Evolutionary conservation across 2,797 vertebrate genomes (phyloP), one percentile per base, ranked within the genome.

Genomic region (Lindbergichthys nudifrons): DNA sequence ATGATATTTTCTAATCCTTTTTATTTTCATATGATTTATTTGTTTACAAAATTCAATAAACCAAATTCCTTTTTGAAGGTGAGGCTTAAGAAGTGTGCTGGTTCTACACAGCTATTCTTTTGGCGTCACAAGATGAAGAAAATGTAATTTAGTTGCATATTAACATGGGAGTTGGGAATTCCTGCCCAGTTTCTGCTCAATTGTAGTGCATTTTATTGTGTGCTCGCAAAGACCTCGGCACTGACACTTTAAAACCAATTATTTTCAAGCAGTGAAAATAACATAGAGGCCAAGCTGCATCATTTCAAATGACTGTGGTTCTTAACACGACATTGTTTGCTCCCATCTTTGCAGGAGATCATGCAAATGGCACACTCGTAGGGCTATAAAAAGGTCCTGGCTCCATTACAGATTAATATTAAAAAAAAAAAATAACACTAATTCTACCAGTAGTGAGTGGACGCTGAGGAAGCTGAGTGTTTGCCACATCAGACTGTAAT

Each of bases 121-220:
- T 60, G 45, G 64, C 52, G 76, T 59, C 18, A 2, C 3, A 6
- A 73, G 71, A 81, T 65, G 65, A 83, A 73, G 42, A 68, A 84
- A 81, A 75, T 83, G 19, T 68, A 76, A 75, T 91, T 89, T 69
- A 64, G 60, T 30, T 69, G 60, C 66, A 76, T 90, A 87, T 87
- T 89, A 82, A 81, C 73, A 64, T 86, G 77, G 79, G 87, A 87
- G 81, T 86, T 73, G 76, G 74, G 73, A 87, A 83, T 84, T 82
- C 45, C 60, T 70, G 61, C 23, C 59, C 65, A 42, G 70, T 83
- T 81, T 67, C 58, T 85, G 63, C 53, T 65, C 77, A 74, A 36
- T 64, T 66, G 57, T 61, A 30, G 51, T 11, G 10, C 53, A 78
- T 23, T 72, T 65, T 50, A 72, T 62, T 74, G 64, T 32, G 36